A percentile compares a stretch with the other conserved stretches of the same genome.
phyloP scores from a whole-genome alignment of 2,797 vertebrate species.

The Platyrinchus mystaceus region DNA sequence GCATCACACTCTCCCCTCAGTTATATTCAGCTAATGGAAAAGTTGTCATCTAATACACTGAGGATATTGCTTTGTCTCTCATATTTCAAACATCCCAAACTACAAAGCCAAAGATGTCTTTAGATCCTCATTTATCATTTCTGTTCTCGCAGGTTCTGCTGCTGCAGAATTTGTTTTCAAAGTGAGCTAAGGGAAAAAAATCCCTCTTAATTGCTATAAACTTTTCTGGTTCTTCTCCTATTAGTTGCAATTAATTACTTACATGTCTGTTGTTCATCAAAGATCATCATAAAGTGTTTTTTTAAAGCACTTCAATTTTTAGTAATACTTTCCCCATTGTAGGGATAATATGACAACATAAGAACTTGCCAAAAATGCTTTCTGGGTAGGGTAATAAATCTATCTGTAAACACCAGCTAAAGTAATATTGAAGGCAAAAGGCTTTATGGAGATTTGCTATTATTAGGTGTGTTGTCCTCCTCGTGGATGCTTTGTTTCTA shows the following conservation, averaged over 20 bases:
- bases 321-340: background rate
- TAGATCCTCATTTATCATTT: background rate
- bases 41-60: background rate
- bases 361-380: constrained; percentile 28
- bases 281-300: background rate
- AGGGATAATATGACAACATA: background rate
- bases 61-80: background rate
- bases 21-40: background rate
- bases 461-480: background rate
- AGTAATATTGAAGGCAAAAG: background rate
- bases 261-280: background rate
- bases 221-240: background rate
- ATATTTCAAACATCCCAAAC: background rate
- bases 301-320: background rate
- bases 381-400: background rate
- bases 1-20: background rate
- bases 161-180: background rate
- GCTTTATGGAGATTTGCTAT: background rate
- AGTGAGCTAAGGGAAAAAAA: background rate
- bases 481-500: background rate
- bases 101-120: background rate
- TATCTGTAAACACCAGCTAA: background rate
- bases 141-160: background rate
- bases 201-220: background rate
- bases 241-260: background rate